phyloP scores from a whole-genome alignment of 2,888 invertebrate genomes.

The Trichogramma dendrolimi region DNA sequence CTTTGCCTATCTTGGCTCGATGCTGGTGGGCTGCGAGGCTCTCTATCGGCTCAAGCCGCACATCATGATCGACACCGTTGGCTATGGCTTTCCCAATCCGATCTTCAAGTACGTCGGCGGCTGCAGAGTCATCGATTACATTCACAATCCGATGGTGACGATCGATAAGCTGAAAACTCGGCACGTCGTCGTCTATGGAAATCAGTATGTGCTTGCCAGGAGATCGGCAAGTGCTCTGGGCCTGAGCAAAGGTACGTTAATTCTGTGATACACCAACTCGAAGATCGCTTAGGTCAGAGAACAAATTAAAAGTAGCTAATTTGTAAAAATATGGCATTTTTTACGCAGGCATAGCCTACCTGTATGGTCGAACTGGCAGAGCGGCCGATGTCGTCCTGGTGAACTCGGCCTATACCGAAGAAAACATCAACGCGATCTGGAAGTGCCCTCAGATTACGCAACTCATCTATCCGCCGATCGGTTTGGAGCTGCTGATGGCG shows the following conservation, averaged over 20 bases:
- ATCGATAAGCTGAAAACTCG: constrained; percentile 79
- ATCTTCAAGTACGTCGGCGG: constrained; percentile 81
- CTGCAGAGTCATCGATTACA: constrained; percentile 80
- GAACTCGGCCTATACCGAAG: constrained; percentile 93
- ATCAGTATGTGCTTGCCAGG: constrained; percentile 72
- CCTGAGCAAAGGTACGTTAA: constrained; percentile 20
- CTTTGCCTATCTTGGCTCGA: constrained; percentile 76
- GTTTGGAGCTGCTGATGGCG: constrained; percentile 65
- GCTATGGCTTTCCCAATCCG: constrained; percentile 87
- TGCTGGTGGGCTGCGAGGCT: constrained; percentile 84
- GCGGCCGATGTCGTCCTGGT: constrained; percentile 84
- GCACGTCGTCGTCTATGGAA: constrained; percentile 77
- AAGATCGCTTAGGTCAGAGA: neutral
- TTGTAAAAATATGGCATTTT: neutral
- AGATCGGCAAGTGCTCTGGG: constrained; percentile 55
- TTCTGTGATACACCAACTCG: neutral
- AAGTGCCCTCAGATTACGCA: constrained; percentile 62
- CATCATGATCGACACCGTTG: constrained; percentile 89
- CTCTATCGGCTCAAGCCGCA: constrained; percentile 59
- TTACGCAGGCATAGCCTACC: constrained; percentile 46
- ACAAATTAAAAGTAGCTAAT: neutral
- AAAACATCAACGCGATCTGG: constrained; percentile 82
- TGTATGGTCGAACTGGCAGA: constrained; percentile 78
- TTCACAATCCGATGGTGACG: constrained; percentile 94
- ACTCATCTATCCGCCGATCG: constrained; percentile 92